Base-by-base conservation (phyloP, 2,113 vertebrate species). In the Cinclus cinclus region DNA sequence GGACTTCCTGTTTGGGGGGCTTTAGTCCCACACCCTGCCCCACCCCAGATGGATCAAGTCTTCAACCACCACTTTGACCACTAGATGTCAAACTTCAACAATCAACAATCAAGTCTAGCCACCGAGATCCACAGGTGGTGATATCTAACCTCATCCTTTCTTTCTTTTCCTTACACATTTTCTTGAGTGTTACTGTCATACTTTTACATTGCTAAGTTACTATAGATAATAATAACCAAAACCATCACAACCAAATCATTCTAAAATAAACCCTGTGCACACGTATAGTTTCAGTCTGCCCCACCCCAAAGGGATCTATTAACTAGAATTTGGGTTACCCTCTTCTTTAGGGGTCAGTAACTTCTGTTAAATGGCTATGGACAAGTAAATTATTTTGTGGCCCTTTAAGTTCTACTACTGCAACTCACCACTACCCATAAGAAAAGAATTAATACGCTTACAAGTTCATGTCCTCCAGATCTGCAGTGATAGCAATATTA, bases 281-380 rank as follows among this genome's bases (percentile, higher is more conserved):
- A 44, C 15, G 18, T 33, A 27, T 37, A 22, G 6, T 52, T 69
- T 87, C 27, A 69, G 68, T 46, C 18, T 20, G 62, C 19, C 23
- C 23, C 0, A 0, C 10, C 6, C 23, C 23, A 39, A 46, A 33
- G 6, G 15, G 19, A 28, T 62, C 39, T 69, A 16, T 46, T 52
- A 44, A 69, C 4, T 28, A 37, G 18, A 69, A 28, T 11, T 7
- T 0, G 0, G 33, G 33, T 33, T 69, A 19, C 5, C 15, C 5
- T 39, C 39, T 37, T 52, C 25, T 33, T 69, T 46, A 33, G 27
- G 39, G 23, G 10, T 37, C 27, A 22, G 9, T 33, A 73, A 53
- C 22, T 91, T 87, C 27, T 52, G 19, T 28, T 79, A 58, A 56
- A 73, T 33, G 12, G 22, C 28, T 42, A 25, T 47, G 10, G 9